Evolutionary conservation across 2,888 invertebrate genomes (phyloP).

Genomic region (Nemoura dubitans): DNA sequence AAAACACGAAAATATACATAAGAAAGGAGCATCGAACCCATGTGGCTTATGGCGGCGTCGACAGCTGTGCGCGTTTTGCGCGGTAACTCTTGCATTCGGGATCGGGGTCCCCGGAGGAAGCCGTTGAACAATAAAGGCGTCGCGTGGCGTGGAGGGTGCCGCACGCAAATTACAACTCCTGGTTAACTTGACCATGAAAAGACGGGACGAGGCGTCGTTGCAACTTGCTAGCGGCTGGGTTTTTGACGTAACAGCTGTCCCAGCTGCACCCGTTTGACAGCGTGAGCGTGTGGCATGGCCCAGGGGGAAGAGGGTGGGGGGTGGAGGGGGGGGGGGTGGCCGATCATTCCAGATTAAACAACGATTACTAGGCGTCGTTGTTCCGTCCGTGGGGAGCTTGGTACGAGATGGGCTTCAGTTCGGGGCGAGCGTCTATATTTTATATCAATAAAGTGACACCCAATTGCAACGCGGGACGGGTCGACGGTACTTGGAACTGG

Average conservation of each 20-base stretch:
- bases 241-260: not conserved
- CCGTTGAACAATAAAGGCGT: not conserved
- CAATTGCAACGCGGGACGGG: not conserved
- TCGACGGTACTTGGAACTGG: not conserved
- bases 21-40: not conserved
- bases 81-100: conserved; percentile 22
- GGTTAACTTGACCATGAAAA: conserved; percentile 28
- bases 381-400: not conserved
- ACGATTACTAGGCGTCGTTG: not conserved
- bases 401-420: not conserved
- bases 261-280: not conserved
- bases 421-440: not conserved
- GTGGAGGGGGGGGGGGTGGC: not conserved
- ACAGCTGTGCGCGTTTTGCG: not conserved
- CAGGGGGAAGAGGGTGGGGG: not conserved
- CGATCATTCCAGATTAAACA: not conserved
- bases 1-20: not conserved
- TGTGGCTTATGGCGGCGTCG: not conserved
- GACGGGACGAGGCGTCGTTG: not conserved
- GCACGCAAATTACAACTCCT: not conserved
- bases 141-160: conserved; percentile 18
- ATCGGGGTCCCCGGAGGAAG: not conserved
- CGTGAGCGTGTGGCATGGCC: not conserved
- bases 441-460: conserved; percentile 9
- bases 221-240: not conserved